Percentiles rank a stretch among this genome's conserved stretches.
Conservation (phyloP, 23 tunicate genomes). For the Corella eumyota region DNA sequence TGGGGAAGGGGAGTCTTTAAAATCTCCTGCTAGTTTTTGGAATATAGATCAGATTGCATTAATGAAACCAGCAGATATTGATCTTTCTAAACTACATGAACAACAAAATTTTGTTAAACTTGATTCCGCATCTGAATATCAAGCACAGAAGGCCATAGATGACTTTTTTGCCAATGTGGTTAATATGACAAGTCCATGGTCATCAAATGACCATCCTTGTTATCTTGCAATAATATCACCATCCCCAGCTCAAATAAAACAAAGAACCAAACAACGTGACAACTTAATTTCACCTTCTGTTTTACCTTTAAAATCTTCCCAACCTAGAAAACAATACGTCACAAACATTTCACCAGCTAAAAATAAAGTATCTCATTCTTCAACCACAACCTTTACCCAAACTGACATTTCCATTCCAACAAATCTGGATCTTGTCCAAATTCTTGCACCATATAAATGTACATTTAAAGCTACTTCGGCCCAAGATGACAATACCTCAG, state of each 20-base stretch:
- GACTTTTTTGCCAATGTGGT: conserved; percentile 58
- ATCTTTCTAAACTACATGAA: conserved; percentile 53
- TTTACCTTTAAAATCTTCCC: background rate
- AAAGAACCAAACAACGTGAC: conserved; percentile 1
- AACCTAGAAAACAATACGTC: background rate
- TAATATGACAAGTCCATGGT: conserved; percentile 63
- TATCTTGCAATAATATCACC: conserved; percentile 75
- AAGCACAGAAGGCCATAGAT: conserved; percentile 80
- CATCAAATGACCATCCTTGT: conserved; percentile 30
- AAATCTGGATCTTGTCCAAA: conserved; percentile 25
- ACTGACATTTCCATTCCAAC: conserved; percentile 56
- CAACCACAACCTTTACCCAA: conserved; percentile 42
- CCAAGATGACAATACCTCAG: conserved; percentile 2
- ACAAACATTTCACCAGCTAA: background rate
- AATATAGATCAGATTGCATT: conserved; percentile 79
- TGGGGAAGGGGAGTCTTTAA: background rate
- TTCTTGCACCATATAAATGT: conserved; percentile 21
- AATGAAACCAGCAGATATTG: conserved; percentile 71
- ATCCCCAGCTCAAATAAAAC: conserved; percentile 28
- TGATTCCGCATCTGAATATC: conserved; percentile 44
- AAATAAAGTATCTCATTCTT: too few relatives aligned
- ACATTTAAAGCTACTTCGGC: background rate
- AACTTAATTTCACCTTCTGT: background rate
- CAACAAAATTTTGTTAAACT: conserved; percentile 57
- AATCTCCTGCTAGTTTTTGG: conserved; percentile 52